Base-by-base conservation (phyloP, 2,113 vertebrate genomes). In the Calypte anna region DNA sequence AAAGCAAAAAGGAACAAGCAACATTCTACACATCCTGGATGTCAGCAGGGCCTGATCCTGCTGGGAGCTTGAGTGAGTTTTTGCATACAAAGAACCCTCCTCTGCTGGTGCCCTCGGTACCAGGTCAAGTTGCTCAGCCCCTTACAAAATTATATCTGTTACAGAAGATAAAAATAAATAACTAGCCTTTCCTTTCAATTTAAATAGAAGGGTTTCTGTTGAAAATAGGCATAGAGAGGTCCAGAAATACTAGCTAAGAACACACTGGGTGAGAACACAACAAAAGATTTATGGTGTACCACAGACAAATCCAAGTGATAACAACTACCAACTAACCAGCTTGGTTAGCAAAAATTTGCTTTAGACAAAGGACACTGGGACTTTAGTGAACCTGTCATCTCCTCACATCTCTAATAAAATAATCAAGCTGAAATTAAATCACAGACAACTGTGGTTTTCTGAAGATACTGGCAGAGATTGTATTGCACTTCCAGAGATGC, bases 91-190 rank as follows among this genome's bases (percentile, higher is more conserved):
- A 91, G 64, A 59, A 58, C 13, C 8, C n/a, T 43, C 43, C 38
- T 67, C 48, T 1, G 0, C 43, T 59, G 28, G 8, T 57, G 38
- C 68, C 59, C 54, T 83, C 30, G 21, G 44, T 17, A 83, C 38
- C 53, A 83, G 51, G 36, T 88, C 79, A 90, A 91, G 91, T 21
- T 75, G 31, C 44, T 84, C 91, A 86, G 80, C 7, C 44, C 50
- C 30, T 88, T 51, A 68, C 64, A 88, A 64, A n/a, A 77, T 83
- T 88, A 12, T 73, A 64, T 72, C 82, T 70, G 50, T 76, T 92
- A 86, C 50, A 68, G 53, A 78, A 66, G 62, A 88, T 38, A 89
- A 90, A 90, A 76, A 89, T 50, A 88, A 90, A 75, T 83, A 90
- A 90, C 73, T 64, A 90, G n/a, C 40, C 44, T 73, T 93, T 50